Evolutionary conservation across 53 echinoderm and acorn worm genomes (phyloP), one percentile per base, ranked within the genome.

Genomic region (Mesocentrotus franciscanus): DNA sequence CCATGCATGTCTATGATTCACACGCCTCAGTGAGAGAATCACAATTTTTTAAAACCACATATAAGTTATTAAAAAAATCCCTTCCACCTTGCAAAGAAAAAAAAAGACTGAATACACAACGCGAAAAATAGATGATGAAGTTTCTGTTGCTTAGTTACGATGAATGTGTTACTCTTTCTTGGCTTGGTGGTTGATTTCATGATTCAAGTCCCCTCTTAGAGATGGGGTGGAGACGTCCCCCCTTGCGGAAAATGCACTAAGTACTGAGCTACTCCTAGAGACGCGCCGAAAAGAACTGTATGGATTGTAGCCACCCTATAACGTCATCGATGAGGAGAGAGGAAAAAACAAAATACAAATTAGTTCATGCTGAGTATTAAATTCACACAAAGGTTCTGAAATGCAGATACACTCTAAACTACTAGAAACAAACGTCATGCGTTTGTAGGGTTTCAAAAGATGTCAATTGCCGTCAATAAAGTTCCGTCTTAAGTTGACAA

Each of bases 131-230:
- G 29, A 57, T 57, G 58, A 58, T 14, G 29, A 75, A 55, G 58
- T 42, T 85, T 70, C 27, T 94, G 91, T 61, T 91, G 62, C 91
- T 57, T 91, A 36, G 64, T n/a, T 64, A 91, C 95, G 85, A 85
- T 87, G 95, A 94, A 94, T 87, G 95, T 59, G 56, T 94, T 85
- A 85, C 42, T 94, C 95, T 85, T 94, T 89, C 89, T 94, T 94
- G 87, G 85, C 55, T 94, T 94, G 95, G 39, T 94, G 66, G 89
- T 94, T 94, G 95, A 26, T 94, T 60, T 81, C 71, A 42, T 85
- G 95, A 68, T 94, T 81, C 79, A 29, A 81, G 29, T 93, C 93
- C 81, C 93, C 81, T 93, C 93, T 79, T 78, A n/a, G 61, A 59
- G 93, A 61, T 61, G 93, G 81, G 81, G 81, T 93, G 93, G 93